These are phyloP conservation scores for Hydropsyche tenuis DNA, from an alignment of 1,140 invertebrate species.

Conservation along the genomic window DNA sequence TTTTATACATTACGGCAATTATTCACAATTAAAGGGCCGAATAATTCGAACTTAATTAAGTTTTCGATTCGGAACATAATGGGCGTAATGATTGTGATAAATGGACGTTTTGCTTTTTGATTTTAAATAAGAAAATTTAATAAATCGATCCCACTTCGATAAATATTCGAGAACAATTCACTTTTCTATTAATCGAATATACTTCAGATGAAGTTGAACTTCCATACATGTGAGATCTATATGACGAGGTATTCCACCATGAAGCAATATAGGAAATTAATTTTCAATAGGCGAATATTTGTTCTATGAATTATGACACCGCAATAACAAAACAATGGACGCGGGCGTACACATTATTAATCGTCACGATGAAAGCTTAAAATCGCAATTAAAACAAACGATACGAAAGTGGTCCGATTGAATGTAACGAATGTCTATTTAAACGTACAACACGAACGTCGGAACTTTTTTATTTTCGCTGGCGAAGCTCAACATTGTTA, in stretches of 20 bases:
- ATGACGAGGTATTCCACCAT: too few relatives aligned
- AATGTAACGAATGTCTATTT: neutral
- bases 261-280: too few relatives aligned
- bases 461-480: neutral
- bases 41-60: constrained; percentile 7
- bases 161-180: neutral
- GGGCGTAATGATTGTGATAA: neutral
- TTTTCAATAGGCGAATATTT: neutral
- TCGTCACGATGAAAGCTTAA: constrained; percentile 9
- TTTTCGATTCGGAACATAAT: neutral
- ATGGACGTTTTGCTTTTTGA: neutral
- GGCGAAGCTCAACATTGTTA: neutral
- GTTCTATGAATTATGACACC: neutral
- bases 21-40: constrained; percentile 10
- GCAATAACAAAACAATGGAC: neutral
- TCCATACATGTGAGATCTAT: too few relatives aligned
- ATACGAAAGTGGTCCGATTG: constrained; percentile 4
- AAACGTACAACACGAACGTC: neutral
- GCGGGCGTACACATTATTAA: constrained; percentile 3
- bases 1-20: constrained; percentile 14
- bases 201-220: too few relatives aligned
- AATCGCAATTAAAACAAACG: constrained; percentile 4
- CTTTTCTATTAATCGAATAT: too few relatives aligned
- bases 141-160: neutral
- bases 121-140: neutral